Conservation (phyloP, 2,888 invertebrate species). For the Eristalis intricaria region DNA sequence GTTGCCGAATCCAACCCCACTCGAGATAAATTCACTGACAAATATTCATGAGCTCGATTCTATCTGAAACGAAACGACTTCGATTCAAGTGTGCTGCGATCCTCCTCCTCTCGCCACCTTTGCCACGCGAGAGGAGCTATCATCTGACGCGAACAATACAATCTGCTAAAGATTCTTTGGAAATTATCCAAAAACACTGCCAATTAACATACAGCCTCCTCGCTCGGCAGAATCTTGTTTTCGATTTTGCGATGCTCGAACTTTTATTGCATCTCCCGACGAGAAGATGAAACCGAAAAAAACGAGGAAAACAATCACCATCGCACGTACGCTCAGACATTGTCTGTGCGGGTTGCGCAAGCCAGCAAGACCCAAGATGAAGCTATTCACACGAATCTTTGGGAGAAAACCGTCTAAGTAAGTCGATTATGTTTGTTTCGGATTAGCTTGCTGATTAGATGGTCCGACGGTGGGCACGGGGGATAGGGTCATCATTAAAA, state of each 20-base stretch:
- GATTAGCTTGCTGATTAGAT: slow-evolving; percentile 1
- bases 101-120: neutral
- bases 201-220: neutral
- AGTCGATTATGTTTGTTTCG: slow-evolving; percentile 12
- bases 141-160: neutral
- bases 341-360: neutral
- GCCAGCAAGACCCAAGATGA: neutral
- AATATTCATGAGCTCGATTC: neutral
- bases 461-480: neutral
- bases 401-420: neutral
- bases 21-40: neutral
- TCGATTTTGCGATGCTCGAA: neutral
- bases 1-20: neutral
- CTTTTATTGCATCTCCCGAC: neutral
- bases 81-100: neutral
- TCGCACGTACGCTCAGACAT: neutral
- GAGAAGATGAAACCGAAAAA: neutral
- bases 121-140: neutral
- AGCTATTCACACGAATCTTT: neutral
- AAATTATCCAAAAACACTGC: neutral
- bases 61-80: too few relatives aligned
- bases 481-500: slow-evolving; percentile 33
- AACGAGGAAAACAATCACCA: neutral
- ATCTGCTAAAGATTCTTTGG: neutral
- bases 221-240: neutral